Evolutionary conservation across 2,888 invertebrate genomes (phyloP), one percentile per base, ranked within the genome.

Genomic region (Noctua janthe): DNA sequence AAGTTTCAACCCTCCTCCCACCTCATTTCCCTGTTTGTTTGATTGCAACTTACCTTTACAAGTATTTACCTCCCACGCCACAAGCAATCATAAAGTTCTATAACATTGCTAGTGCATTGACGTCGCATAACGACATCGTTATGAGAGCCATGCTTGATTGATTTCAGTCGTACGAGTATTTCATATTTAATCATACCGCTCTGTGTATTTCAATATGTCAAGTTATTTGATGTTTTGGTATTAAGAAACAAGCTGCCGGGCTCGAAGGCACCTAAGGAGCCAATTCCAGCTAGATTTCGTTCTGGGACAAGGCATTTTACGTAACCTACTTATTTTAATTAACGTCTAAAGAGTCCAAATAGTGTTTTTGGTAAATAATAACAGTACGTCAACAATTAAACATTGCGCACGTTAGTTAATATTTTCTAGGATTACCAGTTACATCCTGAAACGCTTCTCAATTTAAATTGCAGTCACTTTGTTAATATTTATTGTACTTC

Each of bases 121-220:
- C 15, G 56, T 62, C 47, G 17, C 66, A 13, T 75, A 72, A 69
- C 62, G 56, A 85, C 66, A 43, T 76, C 66, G 59, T 84, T 85
- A 84, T 10, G 54, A 76, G 35, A 35, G 39, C 47, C 35, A 71
- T 49, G 76, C 71, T 71, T 84, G 82, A 82, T 82, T 84, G 74
- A 69, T 84, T 84, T 71, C 76, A 85, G 82, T 23, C 73, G 51
- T 70, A n/a, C 49, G 35, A 71, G 54, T 51, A 23, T 81, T 85
- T 43, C 83, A 39, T 73, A 81, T 85, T 81, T 59, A 70, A 71
- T 70, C 17, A 59, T 69, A 69, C 20, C 54, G n/a, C 49, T 39
- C n/a, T 43, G 71, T 64, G 70, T 82, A 59, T 73, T 76, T 71
- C 35, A 54, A 56, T 64, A 64, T 20, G 13, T 35, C 11, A 59